Conservation (phyloP, 2,113 vertebrate genomes). For the Abramis brama region DNA sequence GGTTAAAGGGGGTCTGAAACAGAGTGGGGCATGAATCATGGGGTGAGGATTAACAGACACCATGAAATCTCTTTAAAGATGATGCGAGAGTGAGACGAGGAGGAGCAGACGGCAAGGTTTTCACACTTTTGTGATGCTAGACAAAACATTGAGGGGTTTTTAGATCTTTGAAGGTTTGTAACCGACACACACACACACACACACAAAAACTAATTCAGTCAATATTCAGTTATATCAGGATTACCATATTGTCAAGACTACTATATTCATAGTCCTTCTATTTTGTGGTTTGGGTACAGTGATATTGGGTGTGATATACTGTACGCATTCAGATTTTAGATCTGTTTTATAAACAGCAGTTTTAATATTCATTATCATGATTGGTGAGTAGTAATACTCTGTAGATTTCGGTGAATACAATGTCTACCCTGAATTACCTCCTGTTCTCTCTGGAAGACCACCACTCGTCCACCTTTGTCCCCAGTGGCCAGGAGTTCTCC, state of each 20-base stretch:
- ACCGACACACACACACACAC: background rate
- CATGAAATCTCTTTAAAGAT: conserved; percentile 47
- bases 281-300: background rate
- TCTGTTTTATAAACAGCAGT: background rate
- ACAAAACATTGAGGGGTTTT: conserved; percentile 38
- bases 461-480: conserved; percentile 87
- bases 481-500: conserved; percentile 87
- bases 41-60: conserved; percentile 68
- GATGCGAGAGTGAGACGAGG: conserved; percentile 4
- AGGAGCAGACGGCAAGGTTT: background rate
- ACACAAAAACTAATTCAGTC: background rate
- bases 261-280: background rate
- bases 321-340: background rate
- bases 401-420: background rate
- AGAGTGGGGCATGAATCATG: background rate
- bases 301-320: background rate
- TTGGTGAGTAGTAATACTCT: background rate
- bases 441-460: conserved; percentile 88
- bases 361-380: no score
- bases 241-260: background rate
- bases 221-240: background rate
- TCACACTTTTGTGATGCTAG: conserved; percentile 28
- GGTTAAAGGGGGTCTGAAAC: conserved; percentile 22
- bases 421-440: conserved; percentile 75
- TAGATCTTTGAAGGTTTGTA: background rate